These are phyloP conservation scores for Tamias sibiricus DNA, from an alignment of 2,113 vertebrate genomes.

Conservation along the genomic window DNA sequence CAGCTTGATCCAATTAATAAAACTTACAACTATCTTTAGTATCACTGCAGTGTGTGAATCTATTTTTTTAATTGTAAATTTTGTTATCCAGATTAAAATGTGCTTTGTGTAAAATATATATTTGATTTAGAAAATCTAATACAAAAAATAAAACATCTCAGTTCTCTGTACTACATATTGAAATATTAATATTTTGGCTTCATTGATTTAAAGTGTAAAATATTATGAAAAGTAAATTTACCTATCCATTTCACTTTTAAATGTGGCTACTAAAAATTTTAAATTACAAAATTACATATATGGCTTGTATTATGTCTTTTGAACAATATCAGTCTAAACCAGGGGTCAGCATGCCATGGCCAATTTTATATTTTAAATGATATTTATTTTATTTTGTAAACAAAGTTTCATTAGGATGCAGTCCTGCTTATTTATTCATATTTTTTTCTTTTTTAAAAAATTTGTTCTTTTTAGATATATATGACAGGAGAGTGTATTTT, in stretches of 20 bases:
- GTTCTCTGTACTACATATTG: background rate
- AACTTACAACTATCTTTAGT: constrained; percentile 38
- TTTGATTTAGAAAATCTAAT: constrained; percentile 15
- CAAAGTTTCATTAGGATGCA: constrained; percentile 28
- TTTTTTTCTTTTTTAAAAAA: background rate
- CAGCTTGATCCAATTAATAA: constrained; percentile 29
- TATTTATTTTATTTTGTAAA: constrained; percentile 58
- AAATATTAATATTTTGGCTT: constrained; percentile 37
- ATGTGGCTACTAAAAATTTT: constrained; percentile 27
- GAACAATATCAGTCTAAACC: background rate
- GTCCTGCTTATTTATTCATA: background rate
- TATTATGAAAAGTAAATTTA: constrained; percentile 13
- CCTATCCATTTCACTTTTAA: constrained; percentile 23
- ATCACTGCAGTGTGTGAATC: background rate
- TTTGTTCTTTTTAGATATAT: no score
- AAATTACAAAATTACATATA: background rate
- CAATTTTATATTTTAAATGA: constrained; percentile 19
- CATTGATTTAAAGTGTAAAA: constrained; percentile 44
- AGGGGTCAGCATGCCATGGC: background rate
- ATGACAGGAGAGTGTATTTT: no score
- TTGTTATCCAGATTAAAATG: background rate
- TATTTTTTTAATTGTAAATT: constrained; percentile 46
- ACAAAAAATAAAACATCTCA: constrained; percentile 1
- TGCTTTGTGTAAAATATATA: constrained; percentile 48
- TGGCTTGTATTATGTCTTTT: constrained; percentile 31